Percentiles rank a stretch among this genome's conserved stretches.
These are phyloP conservation scores for Eospalax fontanierii DNA, from an alignment of 2,797 vertebrate species.

Conservation along the genomic window DNA sequence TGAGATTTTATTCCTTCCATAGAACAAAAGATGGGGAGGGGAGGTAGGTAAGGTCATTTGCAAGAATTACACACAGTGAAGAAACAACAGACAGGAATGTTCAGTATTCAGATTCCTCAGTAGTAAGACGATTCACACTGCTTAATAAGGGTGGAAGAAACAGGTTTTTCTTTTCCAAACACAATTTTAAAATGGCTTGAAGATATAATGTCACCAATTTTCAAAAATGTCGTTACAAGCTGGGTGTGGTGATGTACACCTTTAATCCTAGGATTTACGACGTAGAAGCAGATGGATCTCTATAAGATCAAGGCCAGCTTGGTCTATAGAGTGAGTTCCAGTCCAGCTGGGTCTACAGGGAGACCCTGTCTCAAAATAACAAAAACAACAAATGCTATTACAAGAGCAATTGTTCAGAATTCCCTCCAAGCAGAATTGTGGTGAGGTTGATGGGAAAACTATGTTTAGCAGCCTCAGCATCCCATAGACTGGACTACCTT, in stretches of 20 bases:
- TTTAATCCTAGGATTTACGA: too few relatives aligned
- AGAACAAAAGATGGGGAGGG: not conserved
- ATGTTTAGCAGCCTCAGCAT: not conserved
- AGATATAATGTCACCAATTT: constrained; percentile 19
- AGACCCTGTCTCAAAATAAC: too few relatives aligned
- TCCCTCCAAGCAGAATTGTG: not conserved
- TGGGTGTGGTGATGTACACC: too few relatives aligned
- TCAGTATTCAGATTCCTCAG: not conserved
- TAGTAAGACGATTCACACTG: constrained; percentile 40
- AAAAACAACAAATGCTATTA: not conserved
- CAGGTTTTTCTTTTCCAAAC: not conserved
- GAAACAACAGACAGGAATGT: not conserved
- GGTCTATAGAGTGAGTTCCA: too few relatives aligned
- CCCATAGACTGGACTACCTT: not conserved
- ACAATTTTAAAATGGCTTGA: constrained; percentile 6
- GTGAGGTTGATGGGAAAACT: not conserved
- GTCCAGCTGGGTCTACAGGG: too few relatives aligned
- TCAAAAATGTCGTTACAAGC: not conserved
- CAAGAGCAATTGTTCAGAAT: constrained; percentile 19
- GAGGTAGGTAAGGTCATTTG: not conserved
- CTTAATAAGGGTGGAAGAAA: constrained; percentile 15
- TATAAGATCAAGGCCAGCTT: too few relatives aligned
- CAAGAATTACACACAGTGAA: not conserved
- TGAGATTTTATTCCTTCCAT: not conserved
- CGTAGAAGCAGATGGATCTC: too few relatives aligned